Conservation (phyloP, 2,797 vertebrate species). For the Nasua narica region DNA sequence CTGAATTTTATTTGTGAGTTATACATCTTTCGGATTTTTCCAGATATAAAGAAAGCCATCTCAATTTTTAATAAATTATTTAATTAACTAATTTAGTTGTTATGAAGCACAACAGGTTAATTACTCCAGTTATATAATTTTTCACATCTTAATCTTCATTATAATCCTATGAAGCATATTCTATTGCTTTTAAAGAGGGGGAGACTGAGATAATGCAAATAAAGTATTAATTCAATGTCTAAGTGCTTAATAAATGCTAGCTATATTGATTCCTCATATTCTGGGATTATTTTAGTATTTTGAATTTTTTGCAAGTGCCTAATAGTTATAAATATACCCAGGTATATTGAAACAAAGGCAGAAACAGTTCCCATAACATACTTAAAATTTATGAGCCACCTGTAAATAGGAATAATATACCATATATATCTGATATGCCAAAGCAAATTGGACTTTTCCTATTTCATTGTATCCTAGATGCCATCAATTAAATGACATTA, state of each 20-base stretch:
- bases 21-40: neutral
- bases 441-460: neutral
- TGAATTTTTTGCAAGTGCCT: neutral
- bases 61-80: neutral
- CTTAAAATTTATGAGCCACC: neutral
- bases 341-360: neutral
- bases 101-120: neutral
- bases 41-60: neutral
- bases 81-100: neutral
- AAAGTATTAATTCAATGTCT: neutral
- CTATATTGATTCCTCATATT: neutral
- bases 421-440: neutral
- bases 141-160: neutral
- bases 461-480: neutral
- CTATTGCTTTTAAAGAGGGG: slow-evolving; percentile 5
- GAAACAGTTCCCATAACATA: neutral
- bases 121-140: neutral
- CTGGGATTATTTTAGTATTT: slow-evolving; percentile 14
- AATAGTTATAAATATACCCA: neutral
- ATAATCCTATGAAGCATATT: neutral
- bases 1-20: neutral
- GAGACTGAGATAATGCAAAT: slow-evolving; percentile 7
- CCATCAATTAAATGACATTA: neutral
- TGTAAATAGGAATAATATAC: neutral
- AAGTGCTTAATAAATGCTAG: neutral